phyloP scores from a whole-genome alignment of 2,888 invertebrate genomes.

The Heliconius erato region DNA sequence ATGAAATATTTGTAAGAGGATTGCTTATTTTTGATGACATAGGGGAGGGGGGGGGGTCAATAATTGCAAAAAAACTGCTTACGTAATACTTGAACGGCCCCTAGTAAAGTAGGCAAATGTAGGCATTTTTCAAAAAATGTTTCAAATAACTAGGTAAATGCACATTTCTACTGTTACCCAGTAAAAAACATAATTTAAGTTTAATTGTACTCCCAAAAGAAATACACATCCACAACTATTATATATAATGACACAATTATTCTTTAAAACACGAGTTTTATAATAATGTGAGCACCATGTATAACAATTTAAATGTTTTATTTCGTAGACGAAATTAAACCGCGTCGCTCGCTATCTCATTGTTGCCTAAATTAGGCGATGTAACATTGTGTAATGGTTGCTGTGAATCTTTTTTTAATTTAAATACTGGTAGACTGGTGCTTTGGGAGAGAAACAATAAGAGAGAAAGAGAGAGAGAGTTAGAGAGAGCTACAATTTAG shows the following conservation, averaged over 20 bases:
- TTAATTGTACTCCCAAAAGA: not conserved
- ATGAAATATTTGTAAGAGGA: too few relatives aligned
- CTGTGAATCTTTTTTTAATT: slow-evolving; percentile 19
- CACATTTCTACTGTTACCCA: not conserved
- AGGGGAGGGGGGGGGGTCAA: too few relatives aligned
- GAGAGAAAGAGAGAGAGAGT: too few relatives aligned
- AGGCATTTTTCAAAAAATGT: too few relatives aligned
- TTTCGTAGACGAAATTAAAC: slow-evolving; percentile 24
- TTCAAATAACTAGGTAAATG: too few relatives aligned
- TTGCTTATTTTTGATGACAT: too few relatives aligned
- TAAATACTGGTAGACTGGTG: not conserved
- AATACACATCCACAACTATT: not conserved
- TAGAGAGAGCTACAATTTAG: not conserved
- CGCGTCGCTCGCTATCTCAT: slow-evolving; percentile 9
- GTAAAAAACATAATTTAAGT: not conserved
- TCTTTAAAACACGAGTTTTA: not conserved
- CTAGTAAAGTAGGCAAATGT: too few relatives aligned
- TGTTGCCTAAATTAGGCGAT: slow-evolving; percentile 24
- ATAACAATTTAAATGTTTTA: slow-evolving; percentile 16
- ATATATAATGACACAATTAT: slow-evolving; percentile 9
- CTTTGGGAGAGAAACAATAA: not conserved
- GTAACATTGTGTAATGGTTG: not conserved
- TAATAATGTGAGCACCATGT: slow-evolving; percentile 10
- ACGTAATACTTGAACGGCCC: too few relatives aligned
- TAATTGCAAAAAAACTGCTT: too few relatives aligned